Evolutionary conservation across 2,113 vertebrate genomes (phyloP), one percentile per base, ranked within the genome.

Genomic region (Donacobius atricapilla): DNA sequence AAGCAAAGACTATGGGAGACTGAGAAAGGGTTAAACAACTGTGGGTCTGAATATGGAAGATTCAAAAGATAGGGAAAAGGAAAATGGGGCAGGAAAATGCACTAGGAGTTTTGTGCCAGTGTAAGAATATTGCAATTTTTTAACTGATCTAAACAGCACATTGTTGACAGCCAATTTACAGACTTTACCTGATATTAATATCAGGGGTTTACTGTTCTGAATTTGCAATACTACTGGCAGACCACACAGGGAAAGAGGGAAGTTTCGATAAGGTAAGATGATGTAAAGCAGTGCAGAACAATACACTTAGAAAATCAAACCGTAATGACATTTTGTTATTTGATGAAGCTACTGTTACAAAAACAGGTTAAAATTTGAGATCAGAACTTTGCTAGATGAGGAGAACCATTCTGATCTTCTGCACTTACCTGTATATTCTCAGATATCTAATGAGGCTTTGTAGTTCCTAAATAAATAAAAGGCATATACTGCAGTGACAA

Each of bases 361-460:
- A 92, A 94, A 89, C 23, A 77, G 68, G 48, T 65, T 87, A 76
- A 88, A 91, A 88, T 54, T 11, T 51, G 76, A 97, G 95, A 97
- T 96, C 95, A 97, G 97, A 97, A 96, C 77, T 96, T 86, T 56
- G 42, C 28, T 93, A 73, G 87, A 80, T 89, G 93, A 90, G 37
- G 31, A 93, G 51, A 91, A 69, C 27, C 60, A 88, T 97, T 97
- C 93, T 96, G 96, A 96, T 96, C 94, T 91, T 80, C 91, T 83
- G 79, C 87, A 97, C 96, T 97, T 97, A 97, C 97, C 96, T 97
- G 96, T 16, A 57, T 40, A 88, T 65, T 94, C 90, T 94, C 48
- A 96, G 86, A 50, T 96, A 97, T 60, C 51, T 95, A 97, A 90
- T 66, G 53, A 96, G 90, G 69, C 53, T 95, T 89, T 89, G 68